Base-by-base conservation (phyloP, 2,113 vertebrate species). In the Eptesicus fuscus region DNA sequence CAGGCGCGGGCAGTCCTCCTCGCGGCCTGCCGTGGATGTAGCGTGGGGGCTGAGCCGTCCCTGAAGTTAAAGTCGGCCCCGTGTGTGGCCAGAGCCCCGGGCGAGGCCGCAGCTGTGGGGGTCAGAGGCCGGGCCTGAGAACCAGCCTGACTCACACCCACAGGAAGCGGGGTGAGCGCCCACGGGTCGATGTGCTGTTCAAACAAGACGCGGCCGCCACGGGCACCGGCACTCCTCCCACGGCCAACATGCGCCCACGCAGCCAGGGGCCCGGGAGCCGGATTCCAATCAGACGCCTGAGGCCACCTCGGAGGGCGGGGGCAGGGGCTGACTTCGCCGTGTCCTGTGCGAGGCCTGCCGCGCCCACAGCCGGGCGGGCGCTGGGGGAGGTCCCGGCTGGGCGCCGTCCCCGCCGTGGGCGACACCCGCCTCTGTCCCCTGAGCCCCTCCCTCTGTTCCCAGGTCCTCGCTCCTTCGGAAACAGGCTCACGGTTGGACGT, bases 11-110 rank as follows among this genome's bases (percentile, higher is more conserved):
- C 25, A 23, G 20, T 16, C 3, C 51, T 88, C 30, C 37, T 49
- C 10, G 1, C 1, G 37, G 8, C 9, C 37, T 73, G 37, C 1
- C 35, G 4, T 5, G n/a, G 59, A 49, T 1, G n/a, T 5, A 12
- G 49, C 42, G 2, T 8, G 9, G 53, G 47, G 42, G 3, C 37
- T 5, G 1, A 17, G 32, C 37, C 76, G 44, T 5, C 40, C 37
- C n/a, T 47, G 53, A 23, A 20, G 8, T 12, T 47, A 44, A 23
- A 20, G 8, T 12, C 25, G 7, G 42, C 7, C 17, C 32, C 28
- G 23, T 5, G 8, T 32, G 12, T 32, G 56, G 65, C 40, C 87
- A 35, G 35, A 25, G 22, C 61, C 17, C 47, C 4, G 23, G 40
- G 5, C 44, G 49, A 76, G 49, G 40, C 87, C 30, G 1, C 35